phyloP scores from a whole-genome alignment of 2,797 vertebrate genomes.

The Taeniopygia guttata region DNA sequence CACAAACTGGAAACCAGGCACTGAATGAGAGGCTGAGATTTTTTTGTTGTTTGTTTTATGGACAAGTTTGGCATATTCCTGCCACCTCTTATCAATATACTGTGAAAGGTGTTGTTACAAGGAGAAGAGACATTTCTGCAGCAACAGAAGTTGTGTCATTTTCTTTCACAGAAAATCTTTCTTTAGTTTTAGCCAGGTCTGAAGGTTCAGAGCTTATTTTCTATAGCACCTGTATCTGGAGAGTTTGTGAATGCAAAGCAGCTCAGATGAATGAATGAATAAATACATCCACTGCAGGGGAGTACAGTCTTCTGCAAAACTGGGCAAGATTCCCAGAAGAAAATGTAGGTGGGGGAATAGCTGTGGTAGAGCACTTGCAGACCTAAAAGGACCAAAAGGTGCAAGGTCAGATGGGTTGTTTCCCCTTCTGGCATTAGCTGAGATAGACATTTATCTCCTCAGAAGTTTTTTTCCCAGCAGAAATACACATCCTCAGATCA shows the following conservation, averaged over 20 bases:
- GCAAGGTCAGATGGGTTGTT: neutral
- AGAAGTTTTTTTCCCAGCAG: neutral
- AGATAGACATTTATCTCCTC: neutral
- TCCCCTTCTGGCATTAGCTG: neutral
- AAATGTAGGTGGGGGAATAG: neutral
- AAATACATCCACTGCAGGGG: neutral
- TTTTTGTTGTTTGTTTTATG: neutral
- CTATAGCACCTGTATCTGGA: neutral
- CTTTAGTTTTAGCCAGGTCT: neutral
- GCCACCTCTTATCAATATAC: neutral
- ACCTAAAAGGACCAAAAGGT: neutral
- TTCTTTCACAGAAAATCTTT: neutral
- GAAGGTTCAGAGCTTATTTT: neutral
- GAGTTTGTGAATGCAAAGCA: neutral
- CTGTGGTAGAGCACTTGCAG: neutral
- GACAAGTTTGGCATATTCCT: neutral
- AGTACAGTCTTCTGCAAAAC: neutral
- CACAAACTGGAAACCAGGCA: slow-evolving; percentile 12
- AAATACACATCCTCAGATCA: neutral
- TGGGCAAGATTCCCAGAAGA: neutral
- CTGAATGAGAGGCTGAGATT: neutral
- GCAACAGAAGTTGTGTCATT: neutral
- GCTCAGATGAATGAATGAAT: neutral
- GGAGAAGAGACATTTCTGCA: neutral
- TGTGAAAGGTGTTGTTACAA: neutral